phyloP scores from a whole-genome alignment of 2,113 vertebrate species.

The Gobiocypris rarus region DNA sequence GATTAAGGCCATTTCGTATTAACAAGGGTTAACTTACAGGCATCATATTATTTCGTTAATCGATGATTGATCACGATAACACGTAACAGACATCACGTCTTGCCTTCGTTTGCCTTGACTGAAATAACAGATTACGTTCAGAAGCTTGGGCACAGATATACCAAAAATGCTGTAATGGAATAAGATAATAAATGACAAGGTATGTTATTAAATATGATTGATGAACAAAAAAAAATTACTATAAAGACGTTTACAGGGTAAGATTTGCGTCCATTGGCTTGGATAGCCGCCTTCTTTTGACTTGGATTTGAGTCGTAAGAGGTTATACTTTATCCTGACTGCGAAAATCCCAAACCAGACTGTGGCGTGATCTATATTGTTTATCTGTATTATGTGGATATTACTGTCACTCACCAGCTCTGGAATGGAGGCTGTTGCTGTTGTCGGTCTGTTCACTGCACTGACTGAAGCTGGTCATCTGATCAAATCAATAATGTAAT shows the following conservation, averaged over 20 bases:
- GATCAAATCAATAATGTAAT: slow-evolving; percentile 14
- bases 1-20: not conserved
- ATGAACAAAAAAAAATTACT: not conserved
- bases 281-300: not conserved
- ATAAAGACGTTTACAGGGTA: not conserved
- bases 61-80: not conserved
- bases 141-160: not conserved
- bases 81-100: not conserved
- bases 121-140: not conserved
- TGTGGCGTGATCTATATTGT: not conserved
- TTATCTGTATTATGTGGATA: not conserved
- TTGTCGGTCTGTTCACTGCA: slow-evolving; percentile 34
- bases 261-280: not conserved
- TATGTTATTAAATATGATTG: not conserved
- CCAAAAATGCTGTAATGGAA: not conserved
- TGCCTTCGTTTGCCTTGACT: not conserved
- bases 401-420: slow-evolving; percentile 31
- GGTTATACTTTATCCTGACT: not conserved
- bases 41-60: not conserved
- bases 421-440: slow-evolving; percentile 34
- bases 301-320: not conserved
- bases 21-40: not conserved
- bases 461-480: slow-evolving; percentile 38
- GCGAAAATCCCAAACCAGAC: not conserved
- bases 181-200: not conserved